Evolutionary conservation across 2,113 vertebrate genomes (phyloP).

Genomic region (Tachysurus fulvidraco): DNA sequence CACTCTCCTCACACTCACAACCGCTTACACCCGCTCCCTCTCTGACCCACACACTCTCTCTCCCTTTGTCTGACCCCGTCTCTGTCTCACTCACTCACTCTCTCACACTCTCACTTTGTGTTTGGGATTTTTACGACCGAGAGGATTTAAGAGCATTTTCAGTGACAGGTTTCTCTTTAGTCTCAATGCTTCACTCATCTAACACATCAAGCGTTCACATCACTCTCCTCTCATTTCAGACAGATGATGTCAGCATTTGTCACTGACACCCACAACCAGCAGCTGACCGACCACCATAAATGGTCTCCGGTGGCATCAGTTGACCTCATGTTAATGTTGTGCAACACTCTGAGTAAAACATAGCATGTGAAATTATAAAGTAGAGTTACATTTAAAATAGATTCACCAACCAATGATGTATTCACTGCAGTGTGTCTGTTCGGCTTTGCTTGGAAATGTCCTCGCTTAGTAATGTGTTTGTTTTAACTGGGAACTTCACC

Average conservation of each 20-base stretch:
- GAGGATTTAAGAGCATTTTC: neutral
- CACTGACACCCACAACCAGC: conserved; percentile 12
- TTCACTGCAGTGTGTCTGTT: neutral
- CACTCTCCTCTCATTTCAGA: conserved; percentile 7
- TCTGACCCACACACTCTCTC: conserved; percentile 57
- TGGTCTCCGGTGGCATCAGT: neutral
- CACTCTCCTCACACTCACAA: too few species aligned
- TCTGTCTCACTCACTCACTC: too few species aligned
- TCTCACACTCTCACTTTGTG: too few species aligned
- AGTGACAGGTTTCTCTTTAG: neutral
- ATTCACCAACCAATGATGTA: neutral
- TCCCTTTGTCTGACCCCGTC: too few species aligned
- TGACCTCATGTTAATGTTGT: neutral
- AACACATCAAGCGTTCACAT: neutral
- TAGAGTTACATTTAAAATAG: neutral
- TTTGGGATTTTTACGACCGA: too few species aligned
- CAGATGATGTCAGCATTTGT: conserved; percentile 23
- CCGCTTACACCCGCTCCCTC: too few species aligned
- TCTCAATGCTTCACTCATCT: neutral
- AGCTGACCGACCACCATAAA: neutral
- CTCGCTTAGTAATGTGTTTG: conserved; percentile 16
- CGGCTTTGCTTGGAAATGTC: conserved; percentile 10
- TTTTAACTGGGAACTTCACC: conserved; percentile 18
- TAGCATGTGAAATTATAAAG: neutral
- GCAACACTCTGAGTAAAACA: neutral